Base-by-base conservation (phyloP, 1,140 invertebrate genomes). In the Drosophila sp. region DNA sequence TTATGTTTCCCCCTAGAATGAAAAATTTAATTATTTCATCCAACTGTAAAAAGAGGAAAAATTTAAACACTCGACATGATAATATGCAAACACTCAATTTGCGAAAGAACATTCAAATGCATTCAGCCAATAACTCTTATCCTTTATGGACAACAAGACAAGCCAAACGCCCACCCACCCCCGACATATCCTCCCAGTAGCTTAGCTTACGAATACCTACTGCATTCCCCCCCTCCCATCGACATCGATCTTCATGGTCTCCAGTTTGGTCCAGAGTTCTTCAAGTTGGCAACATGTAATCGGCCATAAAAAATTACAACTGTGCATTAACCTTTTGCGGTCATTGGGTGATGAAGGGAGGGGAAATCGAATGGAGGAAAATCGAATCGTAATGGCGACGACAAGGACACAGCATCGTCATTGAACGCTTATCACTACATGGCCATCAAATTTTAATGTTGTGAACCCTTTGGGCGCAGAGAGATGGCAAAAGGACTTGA, bases 371-470 rank as follows among this genome's bases (percentile, higher is more conserved):
- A 85, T 72, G 56, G 73, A 60, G 60, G 60, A 33, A 69, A 60
- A 68, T 75, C 72, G 79, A 83, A 83, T 64, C 55, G 72, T 69
- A 72, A 63, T 61, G 65, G 61, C 73, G 54, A 55, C 76, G 74
- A 76, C 76, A 78, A 78, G 76, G 76, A 79, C 76, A 78, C 76
- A 72, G 72, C 76, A 68, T 78, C 83, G 79, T 75, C 75, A 84
- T 78, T 66, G 84, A 89, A 76, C 80, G 84, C 83, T 86, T 86
- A 87, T 87, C 84, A 89, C 84, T 84, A 89, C 84, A 89, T 89
- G 80, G 56, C 80, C 80, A 89, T 84, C 84, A 89, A 89, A 89
- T 89, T 89, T 89, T 89, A 89, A 89, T 89, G 84, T 82, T 77
- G 35, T 64, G 70, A 82, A 89, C 86, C 84, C 80, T 87, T 86